Base-by-base conservation (phyloP, 1,140 invertebrate species). In the Drosophila subobscura region DNA sequence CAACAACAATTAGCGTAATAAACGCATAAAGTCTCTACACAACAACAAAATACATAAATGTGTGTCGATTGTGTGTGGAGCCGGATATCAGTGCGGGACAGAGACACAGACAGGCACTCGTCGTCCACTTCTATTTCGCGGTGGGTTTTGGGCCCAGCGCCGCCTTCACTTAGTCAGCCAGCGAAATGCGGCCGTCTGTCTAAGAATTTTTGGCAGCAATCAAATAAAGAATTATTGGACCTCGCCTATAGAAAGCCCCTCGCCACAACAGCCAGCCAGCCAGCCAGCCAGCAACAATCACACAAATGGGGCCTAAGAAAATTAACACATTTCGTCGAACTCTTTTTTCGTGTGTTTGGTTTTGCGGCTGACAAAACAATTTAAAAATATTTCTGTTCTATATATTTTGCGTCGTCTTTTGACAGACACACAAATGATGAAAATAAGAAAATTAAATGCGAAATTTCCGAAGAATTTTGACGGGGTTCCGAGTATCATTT, bases 141-240 rank as follows among this genome's bases (percentile, higher is more conserved):
- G 22, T 46, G 22, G 10, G 29, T 33, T 25, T 46, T 46, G 23
- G 47, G 42, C 33, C 16, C 16, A 20, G 0, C 67, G 47, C 50
- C 42, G 44, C 46, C 72, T 44, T 37, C 44, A 46, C 60, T 80
- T 80, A 76, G 60, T 66, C 68, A 78, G 74, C 42, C 53, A 46
- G 40, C 10, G 42, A 64, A 58, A 80, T 77, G 77, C 81, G 77
- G 77, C 42, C 75, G 76, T 52, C 44, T 67, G 80, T 80, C 81
- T 77, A 77, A 57, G 81, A 86, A 86, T 77, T 77, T 81, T 86
- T 86, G 81, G 81, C 80, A 86, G 73, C 80, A 74, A 81, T 86
- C 81, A 81, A 86, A 20, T n/a, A n/a, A n/a, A n/a, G n/a, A 85
- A 80, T 77, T 85, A 77, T 80, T 63, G 65, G 65, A 49, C 64